phyloP scores from a whole-genome alignment of 1,140 invertebrate genomes.

The Halesus radiatus region DNA sequence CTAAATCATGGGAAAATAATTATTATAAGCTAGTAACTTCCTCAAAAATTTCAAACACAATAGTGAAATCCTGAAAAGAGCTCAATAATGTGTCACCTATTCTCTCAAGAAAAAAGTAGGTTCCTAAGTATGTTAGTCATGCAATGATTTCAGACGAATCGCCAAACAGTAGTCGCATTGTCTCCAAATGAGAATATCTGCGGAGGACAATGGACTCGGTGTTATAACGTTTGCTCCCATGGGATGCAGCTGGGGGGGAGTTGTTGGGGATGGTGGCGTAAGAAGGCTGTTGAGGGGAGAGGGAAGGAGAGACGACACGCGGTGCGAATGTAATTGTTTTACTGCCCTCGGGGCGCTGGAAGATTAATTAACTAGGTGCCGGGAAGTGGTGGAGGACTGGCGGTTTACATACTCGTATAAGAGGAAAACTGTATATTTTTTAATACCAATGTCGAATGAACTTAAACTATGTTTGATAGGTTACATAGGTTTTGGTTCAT shows the following conservation, averaged over 20 bases:
- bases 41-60: too few relatives aligned
- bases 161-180: constrained; percentile 16
- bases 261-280: too few relatives aligned
- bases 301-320: constrained; percentile 41
- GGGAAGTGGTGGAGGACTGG: neutral
- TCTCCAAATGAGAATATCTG: constrained; percentile 11
- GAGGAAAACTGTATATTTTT: too few relatives aligned
- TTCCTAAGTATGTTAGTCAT: neutral
- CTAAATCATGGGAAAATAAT: too few relatives aligned
- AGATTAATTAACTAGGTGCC: constrained; percentile 50
- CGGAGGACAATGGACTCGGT: neutral
- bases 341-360: constrained; percentile 44
- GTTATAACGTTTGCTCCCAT: neutral
- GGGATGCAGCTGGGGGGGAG: too few relatives aligned
- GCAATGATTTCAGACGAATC: neutral
- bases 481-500: too few relatives aligned
- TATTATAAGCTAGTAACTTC: too few relatives aligned
- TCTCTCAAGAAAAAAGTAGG: neutral
- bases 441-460: too few relatives aligned
- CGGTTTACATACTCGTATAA: too few relatives aligned
- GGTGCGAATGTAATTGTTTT: constrained; percentile 54
- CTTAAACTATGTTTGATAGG: too few relatives aligned
- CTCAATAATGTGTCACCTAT: neutral
- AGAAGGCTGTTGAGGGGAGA: neutral
- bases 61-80: too few relatives aligned